A percentile compares a stretch with the other conserved stretches of the same genome.
These are phyloP conservation scores for Copidosoma floridanum DNA, from an alignment of 1,140 invertebrate species.

Conservation along the genomic window DNA sequence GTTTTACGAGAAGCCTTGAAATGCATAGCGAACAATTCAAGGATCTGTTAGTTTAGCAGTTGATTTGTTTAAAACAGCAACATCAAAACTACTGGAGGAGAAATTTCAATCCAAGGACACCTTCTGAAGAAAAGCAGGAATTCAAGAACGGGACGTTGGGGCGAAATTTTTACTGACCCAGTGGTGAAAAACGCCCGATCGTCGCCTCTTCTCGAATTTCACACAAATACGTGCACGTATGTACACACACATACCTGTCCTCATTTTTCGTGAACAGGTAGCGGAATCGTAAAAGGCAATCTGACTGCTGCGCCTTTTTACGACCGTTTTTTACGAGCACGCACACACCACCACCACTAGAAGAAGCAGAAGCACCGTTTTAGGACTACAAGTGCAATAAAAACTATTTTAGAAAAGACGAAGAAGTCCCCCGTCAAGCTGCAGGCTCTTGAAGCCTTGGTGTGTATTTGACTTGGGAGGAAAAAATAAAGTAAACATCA, in stretches of 20 bases:
- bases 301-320: slow-evolving; percentile 17
- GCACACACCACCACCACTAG: no score
- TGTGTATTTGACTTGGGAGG: background rate
- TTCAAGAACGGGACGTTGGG: no score
- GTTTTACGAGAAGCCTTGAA: no score
- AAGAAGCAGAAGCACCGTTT: slow-evolving; percentile 3
- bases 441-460: slow-evolving; percentile 3
- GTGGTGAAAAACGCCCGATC: slow-evolving; percentile 1
- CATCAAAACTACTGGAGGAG: no score
- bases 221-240: background rate
- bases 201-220: no score
- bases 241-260: slow-evolving; percentile 11
- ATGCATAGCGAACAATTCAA: no score
- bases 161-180: background rate
- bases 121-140: no score
- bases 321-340: slow-evolving; percentile 20
- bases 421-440: slow-evolving; percentile 5
- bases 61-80: no score
- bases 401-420: slow-evolving; percentile 23
- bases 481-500: slow-evolving; percentile 10
- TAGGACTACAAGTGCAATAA: slow-evolving; percentile 15
- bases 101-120: no score
- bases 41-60: no score
- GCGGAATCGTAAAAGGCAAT: slow-evolving; percentile 26
- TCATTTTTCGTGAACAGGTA: slow-evolving; percentile 20